Percentiles rank a stretch among this genome's conserved stretches.
These are phyloP conservation scores for Perca schrenkii DNA, from an alignment of 2,113 vertebrate genomes.

Conservation along the genomic window DNA sequence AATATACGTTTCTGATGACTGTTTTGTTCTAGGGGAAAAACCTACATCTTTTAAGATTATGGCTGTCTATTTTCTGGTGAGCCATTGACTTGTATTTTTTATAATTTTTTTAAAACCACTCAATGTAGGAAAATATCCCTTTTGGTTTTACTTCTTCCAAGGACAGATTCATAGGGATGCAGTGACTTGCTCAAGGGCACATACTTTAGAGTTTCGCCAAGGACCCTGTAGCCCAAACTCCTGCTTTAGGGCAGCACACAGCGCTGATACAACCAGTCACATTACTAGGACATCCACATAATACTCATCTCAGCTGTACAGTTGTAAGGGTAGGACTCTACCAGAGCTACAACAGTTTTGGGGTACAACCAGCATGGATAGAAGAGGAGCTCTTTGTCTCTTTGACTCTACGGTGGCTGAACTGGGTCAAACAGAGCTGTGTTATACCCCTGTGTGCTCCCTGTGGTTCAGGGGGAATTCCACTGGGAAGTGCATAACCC, in stretches of 20 bases:
- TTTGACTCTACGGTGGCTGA: conserved; percentile 25
- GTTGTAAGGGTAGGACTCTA: background rate
- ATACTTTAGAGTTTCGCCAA: background rate
- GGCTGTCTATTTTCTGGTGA: background rate
- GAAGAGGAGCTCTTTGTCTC: conserved; percentile 28
- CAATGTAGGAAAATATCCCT: background rate
- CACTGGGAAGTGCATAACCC: conserved; percentile 62
- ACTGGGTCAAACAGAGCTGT: conserved; percentile 46
- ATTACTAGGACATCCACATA: background rate
- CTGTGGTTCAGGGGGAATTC: conserved; percentile 70
- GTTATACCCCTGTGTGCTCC: conserved; percentile 41
- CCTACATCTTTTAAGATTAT: background rate
- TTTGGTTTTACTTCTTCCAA: background rate
- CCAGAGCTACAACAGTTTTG: background rate
- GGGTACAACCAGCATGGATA: background rate
- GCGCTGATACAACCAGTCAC: background rate
- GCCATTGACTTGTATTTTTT: too few relatives aligned
- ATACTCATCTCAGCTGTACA: too few relatives aligned
- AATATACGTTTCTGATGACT: conserved; percentile 6
- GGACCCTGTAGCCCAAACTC: background rate
- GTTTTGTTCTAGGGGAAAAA: background rate
- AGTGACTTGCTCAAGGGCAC: background rate
- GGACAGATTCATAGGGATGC: background rate
- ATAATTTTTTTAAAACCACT: background rate
- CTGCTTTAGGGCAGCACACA: background rate